Conservation (phyloP, 53 echinoderm and acorn worm genomes). For the Pentamera pediparva region DNA sequence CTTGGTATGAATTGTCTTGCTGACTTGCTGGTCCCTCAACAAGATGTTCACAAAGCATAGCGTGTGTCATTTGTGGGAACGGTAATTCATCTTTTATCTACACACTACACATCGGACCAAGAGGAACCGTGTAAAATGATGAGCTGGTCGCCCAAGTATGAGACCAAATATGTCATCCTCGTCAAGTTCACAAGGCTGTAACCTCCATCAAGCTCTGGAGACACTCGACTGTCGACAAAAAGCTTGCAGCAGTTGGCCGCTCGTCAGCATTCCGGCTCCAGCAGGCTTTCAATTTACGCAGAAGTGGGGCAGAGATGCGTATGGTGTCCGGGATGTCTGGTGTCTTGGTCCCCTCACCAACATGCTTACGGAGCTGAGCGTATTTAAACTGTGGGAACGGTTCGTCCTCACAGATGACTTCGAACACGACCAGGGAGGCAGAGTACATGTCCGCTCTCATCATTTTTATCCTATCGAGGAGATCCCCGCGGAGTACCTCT, state of each 20-base stretch:
- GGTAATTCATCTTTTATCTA: too few species aligned
- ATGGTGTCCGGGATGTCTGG: slow-evolving; percentile 29
- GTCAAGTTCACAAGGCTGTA: background rate
- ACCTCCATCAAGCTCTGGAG: background rate
- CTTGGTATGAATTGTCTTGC: too few species aligned
- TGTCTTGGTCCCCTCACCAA: slow-evolving; percentile 3
- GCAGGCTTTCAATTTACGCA: slow-evolving; percentile 25
- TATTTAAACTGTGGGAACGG: slow-evolving; percentile 23
- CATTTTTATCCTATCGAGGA: slow-evolving; percentile 34
- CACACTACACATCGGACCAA: too few species aligned
- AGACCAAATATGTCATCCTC: background rate
- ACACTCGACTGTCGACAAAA: background rate
- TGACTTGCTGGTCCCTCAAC: too few species aligned
- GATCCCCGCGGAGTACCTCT: slow-evolving; percentile 39
- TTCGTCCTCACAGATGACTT: slow-evolving; percentile 41
- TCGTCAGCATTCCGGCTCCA: slow-evolving; percentile 34
- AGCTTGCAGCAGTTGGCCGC: slow-evolving; percentile 30
- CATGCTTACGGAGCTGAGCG: slow-evolving; percentile 23
- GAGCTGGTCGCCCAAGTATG: background rate
- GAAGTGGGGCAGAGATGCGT: background rate
- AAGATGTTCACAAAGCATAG: too few species aligned
- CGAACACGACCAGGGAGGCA: slow-evolving; percentile 43
- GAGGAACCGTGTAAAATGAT: too few species aligned
- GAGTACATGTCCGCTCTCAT: too few species aligned
- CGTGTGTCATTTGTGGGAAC: too few species aligned